These are phyloP conservation scores for Terrapene triunguis DNA, from an alignment of 2,113 vertebrate species.

Conservation along the genomic window DNA sequence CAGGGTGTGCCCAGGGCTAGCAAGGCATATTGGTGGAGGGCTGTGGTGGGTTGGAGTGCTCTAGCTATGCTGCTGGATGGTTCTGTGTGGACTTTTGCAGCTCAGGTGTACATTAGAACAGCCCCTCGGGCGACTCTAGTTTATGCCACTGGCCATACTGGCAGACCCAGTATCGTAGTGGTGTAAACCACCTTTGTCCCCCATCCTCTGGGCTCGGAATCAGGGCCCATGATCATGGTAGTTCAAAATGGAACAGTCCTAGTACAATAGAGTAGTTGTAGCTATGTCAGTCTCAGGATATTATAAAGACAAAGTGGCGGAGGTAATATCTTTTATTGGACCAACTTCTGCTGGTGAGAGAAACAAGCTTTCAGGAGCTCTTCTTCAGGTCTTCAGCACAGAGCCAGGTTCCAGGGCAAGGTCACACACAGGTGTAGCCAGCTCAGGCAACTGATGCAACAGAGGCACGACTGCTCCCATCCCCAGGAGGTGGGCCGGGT, in stretches of 20 bases:
- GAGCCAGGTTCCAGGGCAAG: not conserved
- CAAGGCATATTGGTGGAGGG: too few relatives aligned
- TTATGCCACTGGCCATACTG: too few relatives aligned
- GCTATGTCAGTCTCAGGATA: not conserved
- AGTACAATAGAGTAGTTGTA: not conserved
- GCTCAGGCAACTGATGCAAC: not conserved
- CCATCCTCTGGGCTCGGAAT: not conserved
- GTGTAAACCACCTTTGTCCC: not conserved
- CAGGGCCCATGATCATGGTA: not conserved
- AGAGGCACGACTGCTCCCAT: not conserved
- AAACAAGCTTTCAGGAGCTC: not conserved
- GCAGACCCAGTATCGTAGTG: too few relatives aligned
- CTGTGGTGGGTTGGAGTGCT: too few relatives aligned
- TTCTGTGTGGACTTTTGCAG: too few relatives aligned
- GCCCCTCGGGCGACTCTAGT: too few relatives aligned
- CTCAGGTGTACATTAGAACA: too few relatives aligned
- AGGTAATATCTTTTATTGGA: not conserved
- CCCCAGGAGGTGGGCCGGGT: not conserved
- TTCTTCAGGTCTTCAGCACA: not conserved
- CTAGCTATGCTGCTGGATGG: too few relatives aligned
- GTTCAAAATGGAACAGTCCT: not conserved
- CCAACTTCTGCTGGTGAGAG: not conserved
- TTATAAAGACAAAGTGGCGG: not conserved
- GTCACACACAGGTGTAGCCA: too few relatives aligned
- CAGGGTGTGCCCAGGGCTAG: too few relatives aligned